Evolutionary conservation across 37 sponge, comb jelly and placozoan genomes (phyloP), one percentile per base, ranked within the genome.

Genomic region (Oscarella lobularis): DNA sequence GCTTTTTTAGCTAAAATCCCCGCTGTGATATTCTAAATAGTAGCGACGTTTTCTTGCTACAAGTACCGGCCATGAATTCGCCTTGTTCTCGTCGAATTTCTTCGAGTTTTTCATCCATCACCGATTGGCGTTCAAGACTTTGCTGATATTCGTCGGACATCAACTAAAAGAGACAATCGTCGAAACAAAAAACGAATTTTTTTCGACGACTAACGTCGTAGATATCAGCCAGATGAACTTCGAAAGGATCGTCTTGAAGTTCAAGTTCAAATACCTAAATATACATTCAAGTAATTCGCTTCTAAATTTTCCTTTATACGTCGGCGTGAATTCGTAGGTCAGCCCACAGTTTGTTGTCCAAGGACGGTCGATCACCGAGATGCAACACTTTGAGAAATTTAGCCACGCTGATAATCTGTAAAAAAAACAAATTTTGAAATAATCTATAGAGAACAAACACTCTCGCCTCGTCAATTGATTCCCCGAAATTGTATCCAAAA

Each of bases 151-250:
- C 71, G 33, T 68, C 71, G 6, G 5, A 14, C 29, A 68, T 68
- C 71, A 68, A 35, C 71, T 68, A 14, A 68, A 5, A 68, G 6
- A 35, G 33, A 68, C 33, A 5, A 4, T 68, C n/a, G n/a, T n/a
- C n/a, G n/a, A n/a, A n/a, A n/a, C n/a, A n/a, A n/a, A n/a, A n/a
- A n/a, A n/a, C n/a, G n/a, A n/a, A n/a, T n/a, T n/a, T n/a, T n/a
- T n/a, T n/a, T n/a, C n/a, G n/a, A n/a, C n/a, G 71, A 32, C 80
- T 67, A 9, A 95, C 89, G 78, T 80, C 88, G 36, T 91, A 86
- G 65, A 89, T 91, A 38, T 82, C 76, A 78, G 83, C 80, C 72
- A 95, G 80, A 73, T 88, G 91, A n/a, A 86, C 83, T 41, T 95
- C 96, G 69, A 91, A 92, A 9, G 77, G 76, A 71, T 95, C 83